A percentile compares a stretch with the other conserved stretches of the same genome.
phyloP scores from a whole-genome alignment of 2,888 invertebrate species.

The Cabera pusaria region DNA sequence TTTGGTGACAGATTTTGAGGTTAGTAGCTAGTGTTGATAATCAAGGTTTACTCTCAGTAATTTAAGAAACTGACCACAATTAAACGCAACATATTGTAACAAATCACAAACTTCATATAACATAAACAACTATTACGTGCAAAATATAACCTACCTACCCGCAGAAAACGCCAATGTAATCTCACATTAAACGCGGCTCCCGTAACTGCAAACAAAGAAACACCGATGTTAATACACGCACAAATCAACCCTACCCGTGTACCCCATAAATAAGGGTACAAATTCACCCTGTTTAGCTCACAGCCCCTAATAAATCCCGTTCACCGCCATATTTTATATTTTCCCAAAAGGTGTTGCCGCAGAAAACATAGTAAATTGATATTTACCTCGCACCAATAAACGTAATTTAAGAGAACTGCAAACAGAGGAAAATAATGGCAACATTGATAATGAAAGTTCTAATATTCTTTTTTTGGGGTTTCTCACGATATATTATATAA shows the following conservation, averaged over 20 bases:
- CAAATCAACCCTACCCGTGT: slow-evolving; percentile 31
- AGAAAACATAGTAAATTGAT: slow-evolving; percentile 49
- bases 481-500: too few relatives aligned
- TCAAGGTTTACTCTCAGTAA: too few relatives aligned
- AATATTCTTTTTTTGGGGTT: slow-evolving; percentile 9
- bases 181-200: too few relatives aligned
- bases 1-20: too few relatives aligned
- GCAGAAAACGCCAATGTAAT: too few relatives aligned
- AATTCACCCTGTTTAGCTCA: slow-evolving; percentile 26
- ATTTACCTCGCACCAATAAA: slow-evolving; percentile 48
- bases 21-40: too few relatives aligned
- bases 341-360: slow-evolving; percentile 43
- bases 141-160: too few relatives aligned
- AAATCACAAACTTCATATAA: too few relatives aligned
- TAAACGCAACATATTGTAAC: too few relatives aligned
- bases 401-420: slow-evolving; percentile 26
- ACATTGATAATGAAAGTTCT: slow-evolving; percentile 17
- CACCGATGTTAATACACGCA: slow-evolving; percentile 19
- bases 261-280: slow-evolving; percentile 32
- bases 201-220: slow-evolving; percentile 24
- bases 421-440: slow-evolving; percentile 15
- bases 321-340: slow-evolving; percentile 50
- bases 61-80: too few relatives aligned
- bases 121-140: too few relatives aligned
- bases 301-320: slow-evolving; percentile 36